Evolutionary conservation across 2,888 invertebrate species (phyloP).

Genomic region (Eledone cirrhosa): DNA sequence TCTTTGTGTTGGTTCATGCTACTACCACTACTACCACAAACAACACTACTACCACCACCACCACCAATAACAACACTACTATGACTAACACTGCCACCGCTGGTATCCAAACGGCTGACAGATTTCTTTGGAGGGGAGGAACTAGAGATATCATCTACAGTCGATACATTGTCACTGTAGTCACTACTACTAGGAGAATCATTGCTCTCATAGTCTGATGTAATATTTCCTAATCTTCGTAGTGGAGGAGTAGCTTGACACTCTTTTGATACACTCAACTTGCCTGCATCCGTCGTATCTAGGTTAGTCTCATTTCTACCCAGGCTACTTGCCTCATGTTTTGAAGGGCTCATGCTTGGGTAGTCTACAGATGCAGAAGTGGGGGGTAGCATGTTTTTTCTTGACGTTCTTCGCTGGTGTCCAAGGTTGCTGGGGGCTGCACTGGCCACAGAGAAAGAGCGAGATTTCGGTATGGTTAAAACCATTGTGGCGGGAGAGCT

Average conservation of each 20-base stretch:
- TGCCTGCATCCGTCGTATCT: neutral
- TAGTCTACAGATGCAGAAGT: conserved; percentile 29
- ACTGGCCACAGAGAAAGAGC: conserved; percentile 61
- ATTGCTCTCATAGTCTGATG: conserved; percentile 67
- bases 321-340: conserved; percentile 8
- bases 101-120: conserved; percentile 18
- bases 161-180: conserved; percentile 62
- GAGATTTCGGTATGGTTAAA: conserved; percentile 64
- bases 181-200: conserved; percentile 68
- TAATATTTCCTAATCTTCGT: conserved; percentile 53
- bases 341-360: conserved; percentile 40
- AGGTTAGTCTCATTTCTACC: neutral
- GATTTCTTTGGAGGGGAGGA: conserved; percentile 53
- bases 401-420: conserved; percentile 47
- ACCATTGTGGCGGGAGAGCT: conserved; percentile 57
- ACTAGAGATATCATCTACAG: conserved; percentile 46
- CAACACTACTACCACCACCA: too few relatives aligned
- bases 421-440: conserved; percentile 45
- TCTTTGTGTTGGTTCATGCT: conserved; percentile 34
- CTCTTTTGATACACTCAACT: conserved; percentile 13
- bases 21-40: neutral
- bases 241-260: conserved; percentile 34
- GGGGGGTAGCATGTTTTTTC: conserved; percentile 50
- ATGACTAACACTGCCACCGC: conserved; percentile 24
- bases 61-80: too few relatives aligned